Evolutionary conservation across 2,113 vertebrate genomes (phyloP).

Genomic region (Misgurnus mizolepis): DNA sequence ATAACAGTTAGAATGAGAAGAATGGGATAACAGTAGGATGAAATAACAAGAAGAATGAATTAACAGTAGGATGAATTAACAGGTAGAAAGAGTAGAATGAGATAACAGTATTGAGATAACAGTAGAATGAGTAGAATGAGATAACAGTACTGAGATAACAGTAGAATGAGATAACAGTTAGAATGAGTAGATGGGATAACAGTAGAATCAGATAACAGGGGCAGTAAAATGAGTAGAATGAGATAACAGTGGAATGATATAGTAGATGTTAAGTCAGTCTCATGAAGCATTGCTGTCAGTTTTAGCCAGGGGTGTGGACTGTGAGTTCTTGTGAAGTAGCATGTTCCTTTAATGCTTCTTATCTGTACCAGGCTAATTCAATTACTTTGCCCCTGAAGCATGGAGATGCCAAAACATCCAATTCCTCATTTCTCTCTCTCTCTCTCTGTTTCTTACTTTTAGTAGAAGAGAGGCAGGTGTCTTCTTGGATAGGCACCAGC

Average conservation of each 20-base stretch:
- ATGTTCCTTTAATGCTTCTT: conserved; percentile 40
- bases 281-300: conserved; percentile 4
- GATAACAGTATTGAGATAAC: too few relatives aligned
- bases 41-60: too few relatives aligned
- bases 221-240: background rate
- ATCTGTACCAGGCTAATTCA: conserved; percentile 62
- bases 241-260: background rate
- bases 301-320: background rate
- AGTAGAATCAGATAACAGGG: too few relatives aligned
- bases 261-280: background rate
- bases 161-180: too few relatives aligned
- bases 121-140: too few relatives aligned
- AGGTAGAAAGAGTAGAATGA: too few relatives aligned
- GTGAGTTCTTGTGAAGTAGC: background rate
- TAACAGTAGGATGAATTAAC: too few relatives aligned
- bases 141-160: too few relatives aligned
- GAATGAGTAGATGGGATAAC: too few relatives aligned
- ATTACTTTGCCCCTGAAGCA: conserved; percentile 53
- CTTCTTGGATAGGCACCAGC: conserved; percentile 8
- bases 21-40: too few relatives aligned
- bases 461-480: background rate
- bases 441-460: background rate
- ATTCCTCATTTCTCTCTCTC: conserved; percentile 1
- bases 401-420: conserved; percentile 22
- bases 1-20: too few relatives aligned